Percentiles rank a stretch among this genome's conserved stretches.
Evolutionary conservation across 2,797 vertebrate species (phyloP).

Genomic region (Pseudomugil tenellus): DNA sequence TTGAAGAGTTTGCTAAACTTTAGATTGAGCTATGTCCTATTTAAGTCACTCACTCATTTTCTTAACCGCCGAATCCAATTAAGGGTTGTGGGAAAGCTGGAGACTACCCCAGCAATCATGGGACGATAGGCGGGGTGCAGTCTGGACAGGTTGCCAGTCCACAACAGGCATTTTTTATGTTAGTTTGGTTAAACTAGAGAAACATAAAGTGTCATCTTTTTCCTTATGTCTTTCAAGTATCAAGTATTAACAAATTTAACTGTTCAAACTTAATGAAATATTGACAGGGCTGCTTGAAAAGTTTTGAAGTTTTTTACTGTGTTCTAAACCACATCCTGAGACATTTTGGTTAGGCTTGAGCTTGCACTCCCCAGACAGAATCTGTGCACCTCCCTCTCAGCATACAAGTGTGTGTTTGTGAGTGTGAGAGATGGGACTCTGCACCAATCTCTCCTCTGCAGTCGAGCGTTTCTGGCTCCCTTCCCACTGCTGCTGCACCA

Average conservation of each 20-base stretch:
- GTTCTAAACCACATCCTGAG: conserved; percentile 4
- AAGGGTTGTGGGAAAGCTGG: too few relatives aligned
- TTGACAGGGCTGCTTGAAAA: neutral
- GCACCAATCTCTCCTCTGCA: conserved; percentile 81
- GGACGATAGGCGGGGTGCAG: too few relatives aligned
- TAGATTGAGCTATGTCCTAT: neutral
- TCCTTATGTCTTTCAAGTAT: neutral
- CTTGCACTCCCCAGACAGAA: conserved; percentile 56
- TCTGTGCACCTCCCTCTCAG: conserved; percentile 45
- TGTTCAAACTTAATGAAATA: neutral
- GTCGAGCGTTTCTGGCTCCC: conserved; percentile 81
- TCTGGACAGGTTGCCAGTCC: too few relatives aligned
- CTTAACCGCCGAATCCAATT: too few relatives aligned
- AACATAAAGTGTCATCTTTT: neutral
- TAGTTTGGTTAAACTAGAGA: neutral
- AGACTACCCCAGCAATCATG: too few relatives aligned
- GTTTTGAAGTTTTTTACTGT: neutral
- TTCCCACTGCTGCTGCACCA: conserved; percentile 82
- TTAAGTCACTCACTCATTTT: too few relatives aligned
- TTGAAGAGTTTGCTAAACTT: too few relatives aligned
- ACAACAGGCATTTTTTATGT: too few relatives aligned
- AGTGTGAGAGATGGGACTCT: conserved; percentile 67
- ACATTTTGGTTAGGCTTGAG: conserved; percentile 39
- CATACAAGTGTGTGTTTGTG: conserved; percentile 28
- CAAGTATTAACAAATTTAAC: neutral